Evolutionary conservation across 2,797 vertebrate genomes (phyloP), one percentile per base, ranked within the genome.

Genomic region (Gymnoscopelus braueri): DNA sequence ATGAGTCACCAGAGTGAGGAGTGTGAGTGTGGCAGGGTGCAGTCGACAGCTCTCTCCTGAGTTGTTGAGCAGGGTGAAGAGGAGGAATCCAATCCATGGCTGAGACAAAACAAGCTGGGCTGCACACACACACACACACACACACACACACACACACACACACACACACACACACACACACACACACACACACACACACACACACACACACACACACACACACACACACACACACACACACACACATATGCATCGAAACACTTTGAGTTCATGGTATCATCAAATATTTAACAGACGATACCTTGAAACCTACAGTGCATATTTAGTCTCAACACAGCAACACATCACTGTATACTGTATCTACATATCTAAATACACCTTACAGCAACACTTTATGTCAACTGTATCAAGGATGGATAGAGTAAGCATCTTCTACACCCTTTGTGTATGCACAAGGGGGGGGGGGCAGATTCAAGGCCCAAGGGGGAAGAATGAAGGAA

Each of bases 11-110:
- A 96, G 72, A 39, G 94, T 90, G 85, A 98, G 76, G 62, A 98
- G 89, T 81, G 91, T 92, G 76, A 98, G 93, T 71, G 95, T 86
- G 77, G 94, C 95, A 8, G 97, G 93, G 79, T 94, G 95, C 65
- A 98, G 92, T 65, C 93, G 81, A 66, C 89, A 84, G 78, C 83
- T 93, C 62, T 95, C 92, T 60, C 87, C 91, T 48, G 94, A 91
- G 84, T 65, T 91, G 84, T 65, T 91, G 58, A 97, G 84, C 58
- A 96, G 89, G 2, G 91, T 93, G 88, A 90, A 86, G 59, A 98
- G 88, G 77, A 98, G 87, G 90, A 97, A 96, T 35, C 91, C 91
- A 86, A 90, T 94, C 97, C 97, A 98, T 0, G 96, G 96, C 84
- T 97, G 97, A 63, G 92, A 93, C 80, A 87, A 91, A 69, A 93